These are phyloP conservation scores for Neodiprion lecontei DNA, from an alignment of 1,140 invertebrate genomes.

Conservation along the genomic window DNA sequence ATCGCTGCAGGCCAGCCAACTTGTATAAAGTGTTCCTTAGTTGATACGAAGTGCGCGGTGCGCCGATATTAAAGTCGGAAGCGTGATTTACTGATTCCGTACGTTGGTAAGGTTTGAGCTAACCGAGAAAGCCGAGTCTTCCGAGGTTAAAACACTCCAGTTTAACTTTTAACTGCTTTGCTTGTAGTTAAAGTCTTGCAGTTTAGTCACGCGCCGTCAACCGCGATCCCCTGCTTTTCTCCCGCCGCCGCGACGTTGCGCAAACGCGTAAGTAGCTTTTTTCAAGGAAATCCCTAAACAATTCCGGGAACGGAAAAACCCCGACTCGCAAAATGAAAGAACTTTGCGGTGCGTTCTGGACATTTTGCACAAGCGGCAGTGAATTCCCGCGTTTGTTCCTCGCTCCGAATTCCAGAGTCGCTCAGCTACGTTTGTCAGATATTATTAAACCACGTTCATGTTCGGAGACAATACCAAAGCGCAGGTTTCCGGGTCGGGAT, in stretches of 20 bases:
- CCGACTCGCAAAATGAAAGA: no score
- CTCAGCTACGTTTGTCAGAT: not conserved
- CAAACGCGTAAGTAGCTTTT: no score
- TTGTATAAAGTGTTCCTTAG: constrained; percentile 2
- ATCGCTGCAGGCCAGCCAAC: not conserved
- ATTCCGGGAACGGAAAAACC: no score
- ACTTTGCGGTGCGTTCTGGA: no score
- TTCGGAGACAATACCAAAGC: constrained; percentile 25
- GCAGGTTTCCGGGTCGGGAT: constrained; percentile 22
- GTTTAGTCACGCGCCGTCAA: constrained; percentile 1
- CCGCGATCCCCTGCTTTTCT: not conserved
- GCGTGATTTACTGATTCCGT: not conserved
- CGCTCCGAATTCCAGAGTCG: no score
- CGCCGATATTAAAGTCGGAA: constrained; percentile 1
- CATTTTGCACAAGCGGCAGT: no score
- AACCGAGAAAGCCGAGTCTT: not conserved
- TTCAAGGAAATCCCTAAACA: no score
- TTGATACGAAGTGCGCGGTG: not conserved
- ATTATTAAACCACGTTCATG: not conserved
- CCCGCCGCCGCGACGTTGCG: no score
- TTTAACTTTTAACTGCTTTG: constrained; percentile 1
- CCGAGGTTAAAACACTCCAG: constrained; percentile 2
- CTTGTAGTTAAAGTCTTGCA: constrained; percentile 2
- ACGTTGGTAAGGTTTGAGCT: not conserved
- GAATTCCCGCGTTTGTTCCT: no score